Percentiles rank a stretch among this genome's conserved stretches.
These are phyloP conservation scores for Acrocephalus scirpaceus DNA, from an alignment of 2,797 vertebrate genomes.

Conservation along the genomic window DNA sequence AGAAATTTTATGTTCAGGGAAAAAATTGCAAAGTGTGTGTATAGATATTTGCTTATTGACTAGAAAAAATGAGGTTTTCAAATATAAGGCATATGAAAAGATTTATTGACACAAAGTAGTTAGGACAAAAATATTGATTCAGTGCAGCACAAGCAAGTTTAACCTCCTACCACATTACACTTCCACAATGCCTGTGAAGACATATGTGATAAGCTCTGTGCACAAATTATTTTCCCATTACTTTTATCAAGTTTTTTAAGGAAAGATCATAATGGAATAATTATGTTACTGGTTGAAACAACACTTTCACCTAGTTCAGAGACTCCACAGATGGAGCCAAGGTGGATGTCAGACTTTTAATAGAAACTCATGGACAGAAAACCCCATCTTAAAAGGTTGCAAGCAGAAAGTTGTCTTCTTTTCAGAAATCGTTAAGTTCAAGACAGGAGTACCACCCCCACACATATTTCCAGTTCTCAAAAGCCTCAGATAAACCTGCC, in stretches of 20 bases:
- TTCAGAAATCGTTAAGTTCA: conserved; percentile 47
- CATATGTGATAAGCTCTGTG: background rate
- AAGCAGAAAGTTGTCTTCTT: conserved; percentile 31
- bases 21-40: background rate
- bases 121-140: conserved; percentile 19
- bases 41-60: background rate
- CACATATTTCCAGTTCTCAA: conserved; percentile 46
- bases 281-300: background rate
- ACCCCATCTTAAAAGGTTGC: background rate
- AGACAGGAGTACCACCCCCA: conserved; percentile 22
- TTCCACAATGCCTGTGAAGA: background rate
- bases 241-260: background rate
- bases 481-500: conserved; percentile 41
- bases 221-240: background rate
- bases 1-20: background rate
- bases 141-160: background rate
- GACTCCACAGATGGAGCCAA: background rate
- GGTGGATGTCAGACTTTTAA: background rate
- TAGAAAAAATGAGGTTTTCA: background rate
- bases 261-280: background rate
- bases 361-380: conserved; percentile 20
- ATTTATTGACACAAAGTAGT: background rate
- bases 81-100: background rate
- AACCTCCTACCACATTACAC: background rate
- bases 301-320: background rate